Evolutionary conservation across 2,797 vertebrate species (phyloP), one percentile per base, ranked within the genome.

Genomic region (Gymnothorax reevesii): DNA sequence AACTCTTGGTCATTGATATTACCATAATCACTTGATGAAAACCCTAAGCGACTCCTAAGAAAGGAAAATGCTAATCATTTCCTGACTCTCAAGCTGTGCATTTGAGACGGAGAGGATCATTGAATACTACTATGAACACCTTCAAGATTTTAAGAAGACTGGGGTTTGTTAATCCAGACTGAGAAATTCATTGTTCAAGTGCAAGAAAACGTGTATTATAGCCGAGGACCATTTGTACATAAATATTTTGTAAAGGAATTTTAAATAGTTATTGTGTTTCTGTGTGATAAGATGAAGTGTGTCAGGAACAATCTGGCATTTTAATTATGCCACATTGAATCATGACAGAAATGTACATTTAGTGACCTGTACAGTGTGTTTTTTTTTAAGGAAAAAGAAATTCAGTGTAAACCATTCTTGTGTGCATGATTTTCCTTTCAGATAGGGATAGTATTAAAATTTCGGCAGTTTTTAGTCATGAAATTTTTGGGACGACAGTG

Each of bases 311-410:
- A 75, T 75, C 83, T 64, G 59, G 7, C 80, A 88, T 89, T 77
- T 87, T 92, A 87, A 91, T 91, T 87, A 95, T 95, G 95, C 95
- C 94, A 94, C 94, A 94, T 93, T 90, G 91, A 95, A 95, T 93
- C 94, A 94, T 94, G 94, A 92, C 86, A 92, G 84, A 90, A 94
- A 95, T 95, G 93, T 96, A 95, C 90, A 95, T 94, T 87, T 89
- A 80, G 73, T 83, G 92, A 90, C 87, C 82, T 95, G 93, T 94
- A 95, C 93, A 94, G 92, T 86, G 90, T 89, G 83, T 88, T 85
- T 90, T 88, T 91, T 90, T 89, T 64, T 91, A 27, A 80, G 62
- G 15, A 27, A 55, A 55, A 83, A 20, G 52, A 83, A 86, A 83
- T 3, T 91, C 86, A 82, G 88, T 94, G 91, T 95, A 92, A 93